Conservation (phyloP, 2,113 vertebrate species). For the Mola mola region DNA sequence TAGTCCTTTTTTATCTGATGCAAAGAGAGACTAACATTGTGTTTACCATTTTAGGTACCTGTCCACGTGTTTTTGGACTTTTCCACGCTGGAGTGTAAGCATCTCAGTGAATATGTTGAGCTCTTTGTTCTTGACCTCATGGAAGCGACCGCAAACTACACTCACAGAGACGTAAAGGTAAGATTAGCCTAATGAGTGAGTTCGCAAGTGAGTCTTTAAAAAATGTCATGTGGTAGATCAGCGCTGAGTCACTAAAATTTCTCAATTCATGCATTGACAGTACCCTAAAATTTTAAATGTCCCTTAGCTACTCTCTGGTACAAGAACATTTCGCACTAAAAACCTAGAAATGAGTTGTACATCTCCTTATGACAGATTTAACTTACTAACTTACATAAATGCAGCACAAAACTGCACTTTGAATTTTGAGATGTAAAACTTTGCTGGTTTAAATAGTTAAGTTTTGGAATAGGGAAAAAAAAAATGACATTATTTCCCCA, state of each 20-base stretch:
- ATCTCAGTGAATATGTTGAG: conserved; percentile 89
- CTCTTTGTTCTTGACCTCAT: conserved; percentile 93
- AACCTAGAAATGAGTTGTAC: neutral
- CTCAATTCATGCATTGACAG: neutral
- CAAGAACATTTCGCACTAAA: neutral
- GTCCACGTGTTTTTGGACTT: conserved; percentile 94
- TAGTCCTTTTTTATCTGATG: neutral
- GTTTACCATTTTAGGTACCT: conserved; percentile 85
- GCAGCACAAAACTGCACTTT: no score
- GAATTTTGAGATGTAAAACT: no score
- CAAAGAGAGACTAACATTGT: neutral
- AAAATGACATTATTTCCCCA: no score
- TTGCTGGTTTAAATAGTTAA: no score
- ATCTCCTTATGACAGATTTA: no score
- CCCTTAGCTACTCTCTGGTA: neutral
- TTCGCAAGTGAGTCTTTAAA: no score
- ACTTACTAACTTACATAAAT: no score
- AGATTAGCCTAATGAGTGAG: conserved; percentile 7
- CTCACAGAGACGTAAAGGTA: conserved; percentile 89
- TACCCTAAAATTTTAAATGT: neutral
- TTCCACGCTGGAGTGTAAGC: conserved; percentile 85
- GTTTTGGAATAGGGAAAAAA: no score
- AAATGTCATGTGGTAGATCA: no score
- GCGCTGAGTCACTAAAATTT: no score
- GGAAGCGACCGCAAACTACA: conserved; percentile 85